phyloP scores from a whole-genome alignment of 2,797 vertebrate genomes.

The Crenichthys baileyi region DNA sequence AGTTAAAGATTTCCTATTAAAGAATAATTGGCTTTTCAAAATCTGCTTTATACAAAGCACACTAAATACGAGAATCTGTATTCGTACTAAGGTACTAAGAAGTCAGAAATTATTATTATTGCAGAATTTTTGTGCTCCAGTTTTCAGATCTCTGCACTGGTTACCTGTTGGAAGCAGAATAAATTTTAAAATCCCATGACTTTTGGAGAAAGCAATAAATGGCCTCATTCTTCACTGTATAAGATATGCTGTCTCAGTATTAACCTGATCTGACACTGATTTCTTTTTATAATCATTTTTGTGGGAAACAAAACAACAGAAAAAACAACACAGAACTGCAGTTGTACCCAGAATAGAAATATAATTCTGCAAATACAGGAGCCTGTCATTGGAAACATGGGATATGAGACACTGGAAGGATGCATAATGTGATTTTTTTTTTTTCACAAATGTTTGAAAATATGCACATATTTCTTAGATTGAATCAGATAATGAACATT shows the following conservation, averaged over 20 bases:
- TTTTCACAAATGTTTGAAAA: neutral
- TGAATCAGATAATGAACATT: neutral
- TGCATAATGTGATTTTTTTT: neutral
- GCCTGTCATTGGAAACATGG: neutral
- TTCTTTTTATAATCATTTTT: no score
- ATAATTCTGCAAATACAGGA: slow-evolving; percentile 5
- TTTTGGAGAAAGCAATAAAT: neutral
- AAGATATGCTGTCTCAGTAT: neutral
- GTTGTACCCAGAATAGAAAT: neutral
- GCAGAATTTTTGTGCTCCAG: neutral
- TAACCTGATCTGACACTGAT: neutral
- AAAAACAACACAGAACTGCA: neutral
- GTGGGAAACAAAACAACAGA: no score
- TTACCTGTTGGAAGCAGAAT: neutral
- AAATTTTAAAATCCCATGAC: neutral
- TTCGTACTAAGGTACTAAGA: neutral
- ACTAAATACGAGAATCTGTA: neutral
- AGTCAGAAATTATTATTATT: neutral
- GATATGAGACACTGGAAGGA: neutral
- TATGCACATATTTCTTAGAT: neutral
- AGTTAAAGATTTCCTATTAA: neutral
- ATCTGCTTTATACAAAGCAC: neutral
- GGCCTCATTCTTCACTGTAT: neutral
- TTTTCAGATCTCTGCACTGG: neutral
- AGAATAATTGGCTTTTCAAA: neutral